Evolutionary conservation across 2,113 vertebrate genomes (phyloP), one percentile per base, ranked within the genome.

Genomic region (Pterocles orientalis): DNA sequence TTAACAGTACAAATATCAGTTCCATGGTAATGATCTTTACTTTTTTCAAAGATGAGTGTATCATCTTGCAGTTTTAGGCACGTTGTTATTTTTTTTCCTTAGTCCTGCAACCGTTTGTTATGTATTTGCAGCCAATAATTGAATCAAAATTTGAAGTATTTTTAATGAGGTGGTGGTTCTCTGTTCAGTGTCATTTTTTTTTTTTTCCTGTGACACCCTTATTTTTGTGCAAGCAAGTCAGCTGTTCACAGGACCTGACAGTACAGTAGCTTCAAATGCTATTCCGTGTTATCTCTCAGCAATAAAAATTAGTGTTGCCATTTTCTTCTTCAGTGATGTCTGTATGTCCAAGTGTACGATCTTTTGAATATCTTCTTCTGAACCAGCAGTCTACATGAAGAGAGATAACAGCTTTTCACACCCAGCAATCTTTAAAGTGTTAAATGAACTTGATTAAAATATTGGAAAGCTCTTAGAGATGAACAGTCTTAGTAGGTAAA

Each of bases 381-480:
- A 87, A 25, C 33, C 21, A 62, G 33, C 28, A 31, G 33, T 77
- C 33, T 72, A n/a, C 47, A n/a, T 64, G 57, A 89, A 86, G 60
- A 61, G 82, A 12, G 56, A 77, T 82, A 7, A 7, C 3, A 89
- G 34, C 24, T 94, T 96, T 92, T 94, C 73, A 60, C 53, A 78
- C 33, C 9, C 47, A 84, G 57, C 28, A 82, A 10, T 79, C 80
- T 86, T 92, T 48, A 82, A 91, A 82, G 47, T 36, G 66, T 79
- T 94, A 64, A 79, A 41, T 85, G 31, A 91, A 68, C 65, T 85
- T 91, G 53, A 89, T 43, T 86, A 64, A 87, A 91, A 50, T 84
- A 41, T 87, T 87, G 66, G 43, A 82, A 84, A 36, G 41, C 43
- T 84, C 70, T 87, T 83, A n/a, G 18, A 85, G 33, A 39, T 89